Conservation (phyloP, 2,113 vertebrate species). For the Mirounga angustirostris region DNA sequence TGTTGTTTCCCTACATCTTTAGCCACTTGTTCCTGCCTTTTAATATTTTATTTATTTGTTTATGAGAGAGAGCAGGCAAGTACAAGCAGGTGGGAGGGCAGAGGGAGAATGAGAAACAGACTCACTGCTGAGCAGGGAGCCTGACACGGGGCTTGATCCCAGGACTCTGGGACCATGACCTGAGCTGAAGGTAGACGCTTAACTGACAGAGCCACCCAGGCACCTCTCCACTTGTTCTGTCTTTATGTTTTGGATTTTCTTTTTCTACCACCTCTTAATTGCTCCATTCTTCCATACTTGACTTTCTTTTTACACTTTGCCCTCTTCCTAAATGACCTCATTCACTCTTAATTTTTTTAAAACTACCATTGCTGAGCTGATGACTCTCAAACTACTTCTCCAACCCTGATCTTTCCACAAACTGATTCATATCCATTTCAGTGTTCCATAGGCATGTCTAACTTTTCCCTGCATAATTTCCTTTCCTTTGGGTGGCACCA, state of each 20-base stretch:
- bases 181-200: not conserved
- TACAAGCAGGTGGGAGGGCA: not conserved
- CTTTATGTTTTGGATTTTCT: slow-evolving; percentile 21
- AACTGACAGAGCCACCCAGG: not conserved
- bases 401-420: not conserved
- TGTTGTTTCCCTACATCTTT: not conserved
- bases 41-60: not conserved
- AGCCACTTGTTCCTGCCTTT: not conserved
- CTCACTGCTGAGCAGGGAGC: not conserved
- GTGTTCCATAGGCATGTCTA: not conserved
- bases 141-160: not conserved
- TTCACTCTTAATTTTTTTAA: not conserved
- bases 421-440: not conserved
- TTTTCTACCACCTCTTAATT: not conserved
- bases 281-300: not conserved
- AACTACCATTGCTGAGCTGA: not conserved
- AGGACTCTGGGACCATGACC: not conserved
- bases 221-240: not conserved
- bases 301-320: not conserved
- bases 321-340: not conserved
- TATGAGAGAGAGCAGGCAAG: not conserved
- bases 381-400: not conserved
- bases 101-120: not conserved
- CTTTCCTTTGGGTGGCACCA: not conserved
- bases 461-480: not conserved